A percentile compares a stretch with the other conserved stretches of the same genome.
phyloP scores from a whole-genome alignment of 1,140 invertebrate genomes.

The Grapholita molesta region DNA sequence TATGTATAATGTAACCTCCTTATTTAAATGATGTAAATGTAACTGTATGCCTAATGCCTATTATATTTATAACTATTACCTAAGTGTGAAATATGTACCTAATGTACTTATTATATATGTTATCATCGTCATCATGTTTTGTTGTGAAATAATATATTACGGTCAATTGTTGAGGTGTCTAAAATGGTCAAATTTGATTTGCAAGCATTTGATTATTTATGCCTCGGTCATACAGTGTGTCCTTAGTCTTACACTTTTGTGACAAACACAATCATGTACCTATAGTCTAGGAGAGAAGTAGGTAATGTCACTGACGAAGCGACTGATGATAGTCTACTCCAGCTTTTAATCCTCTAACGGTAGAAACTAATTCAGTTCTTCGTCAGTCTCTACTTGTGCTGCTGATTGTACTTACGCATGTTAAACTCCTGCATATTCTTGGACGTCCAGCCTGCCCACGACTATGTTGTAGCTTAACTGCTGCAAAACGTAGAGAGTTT shows the following conservation, averaged over 20 bases:
- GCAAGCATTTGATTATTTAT: background rate
- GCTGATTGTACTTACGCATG: background rate
- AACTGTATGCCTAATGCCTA: background rate
- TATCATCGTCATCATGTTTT: constrained; percentile 19
- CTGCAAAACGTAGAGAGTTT: background rate
- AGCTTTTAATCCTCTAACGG: background rate
- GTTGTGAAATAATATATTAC: constrained; percentile 12
- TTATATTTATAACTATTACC: background rate
- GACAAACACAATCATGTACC: background rate
- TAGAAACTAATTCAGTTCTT: background rate
- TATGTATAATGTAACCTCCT: background rate
- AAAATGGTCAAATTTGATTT: background rate
- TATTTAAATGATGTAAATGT: background rate
- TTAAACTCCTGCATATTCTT: background rate
- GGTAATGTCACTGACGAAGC: background rate
- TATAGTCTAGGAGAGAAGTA: background rate
- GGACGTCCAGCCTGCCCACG: background rate
- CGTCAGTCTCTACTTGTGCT: background rate
- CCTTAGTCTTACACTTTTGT: background rate
- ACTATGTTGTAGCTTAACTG: background rate
- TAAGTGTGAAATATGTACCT: background rate
- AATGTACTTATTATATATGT: constrained; percentile 13
- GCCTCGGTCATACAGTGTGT: background rate
- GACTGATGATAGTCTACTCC: background rate
- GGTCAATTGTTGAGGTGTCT: constrained; percentile 16